phyloP scores from a whole-genome alignment of 2,888 invertebrate species.

The Calliopum simillimum region DNA sequence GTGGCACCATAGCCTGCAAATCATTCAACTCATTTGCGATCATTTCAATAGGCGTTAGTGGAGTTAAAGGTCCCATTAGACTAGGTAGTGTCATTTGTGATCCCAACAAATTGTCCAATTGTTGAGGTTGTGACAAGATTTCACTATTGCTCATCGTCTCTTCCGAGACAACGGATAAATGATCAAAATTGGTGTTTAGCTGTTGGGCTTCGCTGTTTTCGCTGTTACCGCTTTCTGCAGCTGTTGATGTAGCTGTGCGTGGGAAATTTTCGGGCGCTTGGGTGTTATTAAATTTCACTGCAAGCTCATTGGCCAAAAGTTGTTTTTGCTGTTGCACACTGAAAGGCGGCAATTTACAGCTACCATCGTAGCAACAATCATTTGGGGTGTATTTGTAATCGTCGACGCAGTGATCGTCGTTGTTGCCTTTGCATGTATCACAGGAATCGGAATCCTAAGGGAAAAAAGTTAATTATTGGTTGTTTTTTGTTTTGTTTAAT shows the following conservation, averaged over 20 bases:
- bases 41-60: conserved; percentile 61
- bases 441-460: conserved; percentile 65
- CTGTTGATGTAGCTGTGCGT: conserved; percentile 8
- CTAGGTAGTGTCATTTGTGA: conserved; percentile 57
- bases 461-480: background rate
- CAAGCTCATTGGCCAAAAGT: conserved; percentile 32
- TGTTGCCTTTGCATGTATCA: conserved; percentile 61
- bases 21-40: conserved; percentile 62
- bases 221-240: conserved; percentile 26
- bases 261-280: background rate
- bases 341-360: conserved; percentile 52
- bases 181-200: conserved; percentile 71
- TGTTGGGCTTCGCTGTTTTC: conserved; percentile 41
- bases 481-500: background rate
- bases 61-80: conserved; percentile 57
- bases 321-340: conserved; percentile 45
- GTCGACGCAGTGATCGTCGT: conserved; percentile 54
- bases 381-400: conserved; percentile 38
- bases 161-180: conserved; percentile 81
- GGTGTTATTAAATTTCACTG: conserved; percentile 10
- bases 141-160: conserved; percentile 70
- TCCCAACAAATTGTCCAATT: conserved; percentile 51
- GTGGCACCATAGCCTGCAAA: conserved; percentile 63
- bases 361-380: conserved; percentile 57
- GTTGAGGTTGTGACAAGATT: conserved; percentile 46